Conservation (phyloP, 2,888 invertebrate species). For the Mimachlamys varia region DNA sequence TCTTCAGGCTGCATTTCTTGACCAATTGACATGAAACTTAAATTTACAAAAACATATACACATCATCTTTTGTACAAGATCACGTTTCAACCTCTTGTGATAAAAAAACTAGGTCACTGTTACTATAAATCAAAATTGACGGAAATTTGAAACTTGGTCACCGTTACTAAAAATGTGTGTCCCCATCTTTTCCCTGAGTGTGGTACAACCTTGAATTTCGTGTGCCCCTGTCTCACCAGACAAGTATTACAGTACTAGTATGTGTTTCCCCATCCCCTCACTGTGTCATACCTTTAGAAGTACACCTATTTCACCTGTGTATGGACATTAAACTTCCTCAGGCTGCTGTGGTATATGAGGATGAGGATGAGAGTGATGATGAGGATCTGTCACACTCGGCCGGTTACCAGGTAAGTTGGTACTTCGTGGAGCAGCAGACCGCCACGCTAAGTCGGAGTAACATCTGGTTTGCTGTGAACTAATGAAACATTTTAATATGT, state of each 20-base stretch:
- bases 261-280: not conserved
- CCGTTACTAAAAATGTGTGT: not conserved
- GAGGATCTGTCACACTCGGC: not conserved
- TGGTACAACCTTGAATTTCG: too few species aligned
- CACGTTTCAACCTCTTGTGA: too few species aligned
- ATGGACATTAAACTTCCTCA: not conserved
- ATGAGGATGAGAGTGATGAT: constrained; percentile 17
- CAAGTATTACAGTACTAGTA: not conserved
- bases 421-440: not conserved
- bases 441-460: not conserved
- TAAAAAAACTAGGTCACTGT: too few species aligned
- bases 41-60: too few species aligned
- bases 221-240: not conserved
- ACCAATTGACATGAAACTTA: too few species aligned
- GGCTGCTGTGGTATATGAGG: not conserved
- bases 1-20: too few species aligned
- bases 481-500: not conserved
- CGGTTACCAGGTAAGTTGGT: not conserved
- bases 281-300: not conserved
- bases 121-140: too few species aligned
- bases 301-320: not conserved
- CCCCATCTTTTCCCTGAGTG: not conserved
- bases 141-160: too few species aligned
- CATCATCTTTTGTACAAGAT: too few species aligned
- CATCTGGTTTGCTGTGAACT: not conserved